phyloP scores from a whole-genome alignment of 1,140 invertebrate species.

The Aricia agestis region DNA sequence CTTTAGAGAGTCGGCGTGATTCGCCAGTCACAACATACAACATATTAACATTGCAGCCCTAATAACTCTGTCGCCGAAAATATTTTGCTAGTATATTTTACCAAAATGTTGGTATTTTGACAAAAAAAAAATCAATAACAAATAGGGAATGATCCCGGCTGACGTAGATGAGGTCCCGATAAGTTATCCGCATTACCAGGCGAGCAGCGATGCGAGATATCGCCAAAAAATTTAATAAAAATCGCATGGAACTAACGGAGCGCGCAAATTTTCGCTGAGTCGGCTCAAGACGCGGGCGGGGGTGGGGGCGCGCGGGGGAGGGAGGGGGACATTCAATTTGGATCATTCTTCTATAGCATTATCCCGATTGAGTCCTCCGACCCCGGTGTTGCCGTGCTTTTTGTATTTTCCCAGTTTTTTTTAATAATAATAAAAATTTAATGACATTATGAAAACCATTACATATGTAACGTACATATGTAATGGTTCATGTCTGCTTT shows the following conservation, averaged over 20 bases:
- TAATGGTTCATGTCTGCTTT: too few species aligned
- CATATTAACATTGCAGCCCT: too few species aligned
- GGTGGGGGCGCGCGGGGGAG: constrained; percentile 20
- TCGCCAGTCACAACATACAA: too few species aligned
- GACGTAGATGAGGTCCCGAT: background rate
- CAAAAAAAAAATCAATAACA: background rate
- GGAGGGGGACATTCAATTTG: constrained; percentile 59
- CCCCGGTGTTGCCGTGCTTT: constrained; percentile 27
- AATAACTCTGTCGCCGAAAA: too few species aligned
- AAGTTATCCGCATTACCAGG: background rate
- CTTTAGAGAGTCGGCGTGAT: too few species aligned
- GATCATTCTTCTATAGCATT: constrained; percentile 70
- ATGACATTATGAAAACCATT: too few species aligned
- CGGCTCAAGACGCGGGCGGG: constrained; percentile 36
- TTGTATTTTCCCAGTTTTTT: constrained; percentile 4
- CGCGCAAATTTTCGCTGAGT: constrained; percentile 59
- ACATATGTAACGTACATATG: too few species aligned
- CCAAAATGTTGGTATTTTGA: too few species aligned
- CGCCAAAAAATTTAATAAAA: constrained; percentile 61
- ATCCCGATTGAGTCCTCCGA: constrained; percentile 57
- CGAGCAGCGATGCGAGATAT: constrained; percentile 32
- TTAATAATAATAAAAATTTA: too few species aligned
- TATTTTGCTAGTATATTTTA: too few species aligned
- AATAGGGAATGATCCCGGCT: background rate
- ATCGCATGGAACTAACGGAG: constrained; percentile 47